A percentile compares a stretch with the other conserved stretches of the same genome.
These are phyloP conservation scores for Apoda limacodes DNA, from an alignment of 2,888 invertebrate genomes.

Conservation along the genomic window DNA sequence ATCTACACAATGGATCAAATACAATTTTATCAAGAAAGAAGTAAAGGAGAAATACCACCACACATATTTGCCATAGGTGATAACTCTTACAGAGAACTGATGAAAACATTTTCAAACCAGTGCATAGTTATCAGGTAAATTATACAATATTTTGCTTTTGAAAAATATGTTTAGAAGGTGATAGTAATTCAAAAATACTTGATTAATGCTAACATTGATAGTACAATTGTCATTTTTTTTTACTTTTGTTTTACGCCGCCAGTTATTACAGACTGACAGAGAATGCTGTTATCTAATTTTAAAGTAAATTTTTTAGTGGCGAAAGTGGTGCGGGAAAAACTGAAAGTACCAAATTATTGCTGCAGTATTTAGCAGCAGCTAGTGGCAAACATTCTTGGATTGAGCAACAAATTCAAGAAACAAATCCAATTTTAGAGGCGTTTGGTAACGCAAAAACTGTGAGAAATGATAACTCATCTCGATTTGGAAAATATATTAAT, in stretches of 20 bases:
- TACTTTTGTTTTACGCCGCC: too few relatives aligned
- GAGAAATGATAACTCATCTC: slow-evolving; percentile 94
- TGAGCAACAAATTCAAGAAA: slow-evolving; percentile 96
- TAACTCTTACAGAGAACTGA: slow-evolving; percentile 87
- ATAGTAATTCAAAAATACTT: too few relatives aligned
- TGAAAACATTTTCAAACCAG: slow-evolving; percentile 81
- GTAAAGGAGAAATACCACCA: slow-evolving; percentile 89
- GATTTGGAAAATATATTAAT: slow-evolving; percentile 96
- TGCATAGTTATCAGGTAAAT: slow-evolving; percentile 92
- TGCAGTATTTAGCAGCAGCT: slow-evolving; percentile 93
- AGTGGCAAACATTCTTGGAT: slow-evolving; percentile 98
- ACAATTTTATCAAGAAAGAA: slow-evolving; percentile 81
- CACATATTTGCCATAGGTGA: slow-evolving; percentile 97
- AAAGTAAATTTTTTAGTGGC: slow-evolving; percentile 71
- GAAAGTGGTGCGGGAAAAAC: slow-evolving; percentile 98
- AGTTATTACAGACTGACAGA: too few relatives aligned
- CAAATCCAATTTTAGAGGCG: slow-evolving; percentile 96
- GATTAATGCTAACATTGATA: too few relatives aligned
- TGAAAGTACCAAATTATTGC: slow-evolving; percentile 92
- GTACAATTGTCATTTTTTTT: too few relatives aligned
- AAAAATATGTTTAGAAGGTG: too few relatives aligned
- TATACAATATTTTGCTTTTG: slow-evolving; percentile 1
- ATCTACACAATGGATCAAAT: slow-evolving; percentile 94
- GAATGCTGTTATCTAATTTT: neutral
- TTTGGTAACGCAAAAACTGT: slow-evolving; percentile 98